Evolutionary conservation across 2,888 invertebrate genomes (phyloP).

Genomic region (Amaurobius ferox): DNA sequence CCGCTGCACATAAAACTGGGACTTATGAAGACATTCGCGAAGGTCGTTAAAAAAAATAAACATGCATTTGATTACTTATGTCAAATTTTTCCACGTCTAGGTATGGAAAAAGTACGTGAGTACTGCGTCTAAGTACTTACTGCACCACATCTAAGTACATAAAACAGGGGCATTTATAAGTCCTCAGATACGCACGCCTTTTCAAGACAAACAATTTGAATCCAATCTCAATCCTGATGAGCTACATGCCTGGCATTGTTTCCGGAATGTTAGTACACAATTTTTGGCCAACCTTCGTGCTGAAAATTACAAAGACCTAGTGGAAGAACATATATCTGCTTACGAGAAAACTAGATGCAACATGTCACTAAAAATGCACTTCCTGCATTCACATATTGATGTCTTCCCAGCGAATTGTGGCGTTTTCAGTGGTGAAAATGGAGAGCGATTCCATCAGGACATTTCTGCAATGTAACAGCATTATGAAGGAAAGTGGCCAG

Average conservation of each 20-base stretch:
- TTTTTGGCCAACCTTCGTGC: constrained; percentile 10
- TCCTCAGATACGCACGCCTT: constrained; percentile 20
- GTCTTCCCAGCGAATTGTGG: constrained; percentile 12
- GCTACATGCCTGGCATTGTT: constrained; percentile 21
- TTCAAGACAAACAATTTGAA: constrained; percentile 23
- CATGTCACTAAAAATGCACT: neutral
- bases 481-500: neutral
- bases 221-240: constrained; percentile 17
- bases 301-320: constrained; percentile 13
- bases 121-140: too few species aligned
- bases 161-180: constrained; percentile 28
- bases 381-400: neutral
- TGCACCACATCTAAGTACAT: constrained; percentile 14
- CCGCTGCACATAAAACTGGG: neutral
- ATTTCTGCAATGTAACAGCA: neutral
- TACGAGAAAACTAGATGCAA: neutral
- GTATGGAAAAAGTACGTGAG: too few species aligned
- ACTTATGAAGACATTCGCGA: neutral
- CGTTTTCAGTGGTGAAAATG: neutral
- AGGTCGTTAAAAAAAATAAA: neutral
- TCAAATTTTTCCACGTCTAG: too few species aligned
- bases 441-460: neutral
- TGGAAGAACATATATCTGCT: constrained; percentile 4
- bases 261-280: constrained; percentile 13
- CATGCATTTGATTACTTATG: too few species aligned